Conservation (phyloP, 2,888 invertebrate species). For the Liopterus haemorrhoidalis region DNA sequence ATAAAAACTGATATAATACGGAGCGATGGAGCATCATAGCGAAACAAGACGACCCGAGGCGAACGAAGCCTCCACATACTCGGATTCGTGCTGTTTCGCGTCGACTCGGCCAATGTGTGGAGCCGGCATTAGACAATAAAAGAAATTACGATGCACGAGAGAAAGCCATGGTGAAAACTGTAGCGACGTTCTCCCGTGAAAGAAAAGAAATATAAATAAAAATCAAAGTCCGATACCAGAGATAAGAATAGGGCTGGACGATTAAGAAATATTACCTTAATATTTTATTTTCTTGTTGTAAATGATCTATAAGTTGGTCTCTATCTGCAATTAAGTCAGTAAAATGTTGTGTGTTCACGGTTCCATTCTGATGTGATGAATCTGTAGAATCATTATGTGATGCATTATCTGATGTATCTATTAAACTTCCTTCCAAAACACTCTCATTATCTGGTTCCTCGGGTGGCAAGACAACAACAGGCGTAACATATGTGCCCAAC, state of each 20-base stretch:
- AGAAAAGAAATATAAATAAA: constrained; percentile 3
- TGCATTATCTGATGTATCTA: constrained; percentile 59
- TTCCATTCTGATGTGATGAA: constrained; percentile 36
- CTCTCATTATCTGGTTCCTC: constrained; percentile 55
- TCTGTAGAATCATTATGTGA: constrained; percentile 29
- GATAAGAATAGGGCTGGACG: no score
- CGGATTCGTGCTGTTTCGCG: no score
- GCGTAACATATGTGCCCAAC: constrained; percentile 87
- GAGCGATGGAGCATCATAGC: no score
- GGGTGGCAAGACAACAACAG: constrained; percentile 80
- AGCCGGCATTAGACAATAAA: no score
- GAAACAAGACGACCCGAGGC: no score
- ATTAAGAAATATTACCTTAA: constrained; percentile 57
- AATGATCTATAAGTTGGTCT: constrained; percentile 72
- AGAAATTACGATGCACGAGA: no score
- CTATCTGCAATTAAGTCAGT: constrained; percentile 51
- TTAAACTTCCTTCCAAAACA: constrained; percentile 56
- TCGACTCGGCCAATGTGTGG: no score
- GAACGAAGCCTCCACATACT: no score
- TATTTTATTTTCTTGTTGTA: constrained; percentile 69
- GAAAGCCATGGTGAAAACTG: no score
- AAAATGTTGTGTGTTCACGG: constrained; percentile 40
- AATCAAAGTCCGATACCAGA: neutral
- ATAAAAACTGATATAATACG: no score
- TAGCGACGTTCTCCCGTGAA: no score